These are phyloP conservation scores for Bombus polaris DNA, from an alignment of 1,140 invertebrate genomes.

Conservation along the genomic window DNA sequence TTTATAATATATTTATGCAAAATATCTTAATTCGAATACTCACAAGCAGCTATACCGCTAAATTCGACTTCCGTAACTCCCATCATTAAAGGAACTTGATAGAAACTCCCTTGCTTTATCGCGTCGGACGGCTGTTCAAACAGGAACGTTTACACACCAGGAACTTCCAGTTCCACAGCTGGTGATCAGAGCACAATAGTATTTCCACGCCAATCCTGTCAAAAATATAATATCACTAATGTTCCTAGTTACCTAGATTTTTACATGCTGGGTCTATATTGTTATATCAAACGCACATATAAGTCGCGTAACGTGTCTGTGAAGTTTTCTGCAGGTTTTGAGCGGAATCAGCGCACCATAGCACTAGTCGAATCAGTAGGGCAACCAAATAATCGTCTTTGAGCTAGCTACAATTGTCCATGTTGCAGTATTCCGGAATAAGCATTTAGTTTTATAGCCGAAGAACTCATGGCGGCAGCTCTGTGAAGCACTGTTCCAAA, in stretches of 20 bases:
- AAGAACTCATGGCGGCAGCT: conserved; percentile 87
- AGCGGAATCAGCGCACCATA: conserved; percentile 86
- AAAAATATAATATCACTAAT: background rate
- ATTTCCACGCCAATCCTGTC: conserved; percentile 83
- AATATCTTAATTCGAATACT: background rate
- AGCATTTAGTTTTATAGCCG: conserved; percentile 78
- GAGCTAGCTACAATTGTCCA: conserved; percentile 85
- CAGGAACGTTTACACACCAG: conserved; percentile 86
- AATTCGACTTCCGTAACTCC: conserved; percentile 88
- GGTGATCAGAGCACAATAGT: conserved; percentile 86
- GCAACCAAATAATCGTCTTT: conserved; percentile 86
- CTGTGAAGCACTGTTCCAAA: conserved; percentile 85
- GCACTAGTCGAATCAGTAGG: conserved; percentile 83
- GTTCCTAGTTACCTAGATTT: no score
- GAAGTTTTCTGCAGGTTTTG: conserved; percentile 75
- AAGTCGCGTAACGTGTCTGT: conserved; percentile 52
- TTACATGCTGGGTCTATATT: no score
- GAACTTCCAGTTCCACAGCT: conserved; percentile 86
- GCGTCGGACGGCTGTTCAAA: conserved; percentile 84
- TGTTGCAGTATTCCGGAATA: conserved; percentile 81
- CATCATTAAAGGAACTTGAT: conserved; percentile 86
- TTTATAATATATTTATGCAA: background rate
- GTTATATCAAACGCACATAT: conserved; percentile 57
- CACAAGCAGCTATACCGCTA: conserved; percentile 76
- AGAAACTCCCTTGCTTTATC: conserved; percentile 84